A percentile compares a stretch with the other conserved stretches of the same genome.
These are phyloP conservation scores for Formica selysi DNA, from an alignment of 1,140 invertebrate species.

Conservation along the genomic window DNA sequence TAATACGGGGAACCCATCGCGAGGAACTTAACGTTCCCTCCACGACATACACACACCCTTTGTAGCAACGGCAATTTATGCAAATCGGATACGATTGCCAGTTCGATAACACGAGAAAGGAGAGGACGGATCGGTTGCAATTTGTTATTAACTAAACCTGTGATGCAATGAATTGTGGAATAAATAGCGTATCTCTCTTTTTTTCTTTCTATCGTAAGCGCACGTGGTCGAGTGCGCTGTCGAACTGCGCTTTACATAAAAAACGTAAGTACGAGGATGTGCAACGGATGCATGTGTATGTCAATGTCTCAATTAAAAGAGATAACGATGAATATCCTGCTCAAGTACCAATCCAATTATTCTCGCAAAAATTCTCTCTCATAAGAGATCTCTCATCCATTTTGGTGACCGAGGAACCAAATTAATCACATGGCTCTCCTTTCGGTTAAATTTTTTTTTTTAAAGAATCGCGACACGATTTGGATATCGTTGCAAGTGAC, in stretches of 20 bases:
- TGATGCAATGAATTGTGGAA: conserved; percentile 25
- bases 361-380: conserved; percentile 20
- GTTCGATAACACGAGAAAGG: conserved; percentile 44
- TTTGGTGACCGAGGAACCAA: conserved; percentile 24
- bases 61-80: conserved; percentile 54
- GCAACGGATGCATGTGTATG: not conserved
- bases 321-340: conserved; percentile 43
- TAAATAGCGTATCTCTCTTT: conserved; percentile 19
- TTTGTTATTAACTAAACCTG: conserved; percentile 57
- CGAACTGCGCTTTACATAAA: conserved; percentile 28
- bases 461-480: not conserved
- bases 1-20: conserved; percentile 52
- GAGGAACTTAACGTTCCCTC: conserved; percentile 49
- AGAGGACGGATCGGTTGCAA: conserved; percentile 31
- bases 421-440: not conserved
- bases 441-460: not conserved
- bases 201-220: not conserved
- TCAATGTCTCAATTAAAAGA: conserved; percentile 70
- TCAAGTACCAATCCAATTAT: conserved; percentile 71
- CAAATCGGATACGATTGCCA: conserved; percentile 59
- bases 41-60: conserved; percentile 36
- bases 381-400: conserved; percentile 22
- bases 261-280: not conserved
- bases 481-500: not conserved
- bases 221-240: conserved; percentile 27